These are phyloP conservation scores for Tenebrosternarchus preto DNA, from an alignment of 2,113 vertebrate genomes.

Conservation along the genomic window DNA sequence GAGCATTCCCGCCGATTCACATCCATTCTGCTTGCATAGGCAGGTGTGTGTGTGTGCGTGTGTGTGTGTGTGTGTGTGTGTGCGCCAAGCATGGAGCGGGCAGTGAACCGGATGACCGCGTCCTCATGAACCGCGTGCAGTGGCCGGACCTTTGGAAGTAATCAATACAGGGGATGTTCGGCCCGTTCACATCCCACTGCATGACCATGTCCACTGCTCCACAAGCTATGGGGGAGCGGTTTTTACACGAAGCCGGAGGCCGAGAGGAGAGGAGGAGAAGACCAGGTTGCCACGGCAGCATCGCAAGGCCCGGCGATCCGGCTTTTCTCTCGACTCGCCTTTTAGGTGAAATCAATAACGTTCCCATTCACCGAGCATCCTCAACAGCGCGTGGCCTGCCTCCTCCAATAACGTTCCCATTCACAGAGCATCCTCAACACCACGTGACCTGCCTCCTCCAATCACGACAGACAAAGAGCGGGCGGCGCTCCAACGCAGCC, in stretches of 20 bases:
- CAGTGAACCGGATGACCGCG: conserved; percentile 36
- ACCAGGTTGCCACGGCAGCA: conserved; percentile 8
- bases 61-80: neutral
- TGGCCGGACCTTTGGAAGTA: conserved; percentile 48
- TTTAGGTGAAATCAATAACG: conserved; percentile 55
- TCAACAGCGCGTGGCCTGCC: conserved; percentile 11
- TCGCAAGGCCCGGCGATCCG: conserved; percentile 8
- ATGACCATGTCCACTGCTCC: conserved; percentile 16
- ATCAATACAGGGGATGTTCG: conserved; percentile 48
- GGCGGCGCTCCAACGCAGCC: conserved; percentile 37
- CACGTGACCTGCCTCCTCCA: conserved; percentile 28
- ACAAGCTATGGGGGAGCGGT: too few species aligned
- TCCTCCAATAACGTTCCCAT: conserved; percentile 48
- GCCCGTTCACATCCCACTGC: conserved; percentile 12
- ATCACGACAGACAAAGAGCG: conserved; percentile 41
- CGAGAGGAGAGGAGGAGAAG: conserved; percentile 14
- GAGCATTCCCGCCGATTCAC: conserved; percentile 19
- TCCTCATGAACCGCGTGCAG: conserved; percentile 28
- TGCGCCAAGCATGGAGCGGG: conserved; percentile 11
- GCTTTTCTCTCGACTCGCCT: conserved; percentile 45
- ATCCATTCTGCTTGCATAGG: neutral
- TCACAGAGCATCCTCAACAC: conserved; percentile 40
- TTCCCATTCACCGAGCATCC: conserved; percentile 50
- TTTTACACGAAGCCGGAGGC: neutral
- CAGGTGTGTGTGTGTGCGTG: neutral